A percentile compares a stretch with the other conserved stretches of the same genome.
phyloP scores from a whole-genome alignment of 1,140 invertebrate genomes.

The Listronotus oregonensis region DNA sequence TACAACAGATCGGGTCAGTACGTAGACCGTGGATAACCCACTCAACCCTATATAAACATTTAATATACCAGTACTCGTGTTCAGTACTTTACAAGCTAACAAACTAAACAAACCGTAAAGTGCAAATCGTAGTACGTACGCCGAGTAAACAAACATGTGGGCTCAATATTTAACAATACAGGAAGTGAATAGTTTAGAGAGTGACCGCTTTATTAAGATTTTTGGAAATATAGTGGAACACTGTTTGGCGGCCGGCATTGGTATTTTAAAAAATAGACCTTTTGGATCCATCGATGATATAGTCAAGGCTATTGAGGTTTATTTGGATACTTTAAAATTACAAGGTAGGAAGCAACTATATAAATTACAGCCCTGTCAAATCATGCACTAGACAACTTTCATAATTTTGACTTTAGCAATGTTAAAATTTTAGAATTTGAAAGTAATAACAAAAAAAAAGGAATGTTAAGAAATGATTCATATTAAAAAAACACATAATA shows the following conservation, averaged over 20 bases:
- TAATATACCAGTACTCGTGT: too few species aligned
- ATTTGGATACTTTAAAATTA: slow-evolving; percentile 62
- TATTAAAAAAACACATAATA: too few species aligned
- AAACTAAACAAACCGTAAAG: background rate
- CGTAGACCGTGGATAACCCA: slow-evolving; percentile 1
- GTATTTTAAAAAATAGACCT: slow-evolving; percentile 61
- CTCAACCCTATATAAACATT: slow-evolving; percentile 12
- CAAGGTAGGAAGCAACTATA: slow-evolving; percentile 58
- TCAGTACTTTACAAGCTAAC: too few species aligned
- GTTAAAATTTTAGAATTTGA: too few species aligned
- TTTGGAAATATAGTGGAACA: slow-evolving; percentile 71
- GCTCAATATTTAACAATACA: slow-evolving; percentile 35
- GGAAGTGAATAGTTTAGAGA: slow-evolving; percentile 63
- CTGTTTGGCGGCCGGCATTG: slow-evolving; percentile 61
- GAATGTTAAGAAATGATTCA: too few species aligned
- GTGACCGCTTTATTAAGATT: slow-evolving; percentile 63
- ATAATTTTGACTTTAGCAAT: too few species aligned
- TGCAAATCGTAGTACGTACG: background rate
- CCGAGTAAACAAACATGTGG: slow-evolving; percentile 21
- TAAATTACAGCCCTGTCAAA: too few species aligned
- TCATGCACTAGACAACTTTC: too few species aligned
- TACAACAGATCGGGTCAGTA: background rate
- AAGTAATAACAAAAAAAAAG: too few species aligned
- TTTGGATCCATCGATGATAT: slow-evolving; percentile 61
- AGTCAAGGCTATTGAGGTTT: slow-evolving; percentile 60